Evolutionary conservation across 2,888 invertebrate species (phyloP).

Genomic region (Drosophila demipolita): DNA sequence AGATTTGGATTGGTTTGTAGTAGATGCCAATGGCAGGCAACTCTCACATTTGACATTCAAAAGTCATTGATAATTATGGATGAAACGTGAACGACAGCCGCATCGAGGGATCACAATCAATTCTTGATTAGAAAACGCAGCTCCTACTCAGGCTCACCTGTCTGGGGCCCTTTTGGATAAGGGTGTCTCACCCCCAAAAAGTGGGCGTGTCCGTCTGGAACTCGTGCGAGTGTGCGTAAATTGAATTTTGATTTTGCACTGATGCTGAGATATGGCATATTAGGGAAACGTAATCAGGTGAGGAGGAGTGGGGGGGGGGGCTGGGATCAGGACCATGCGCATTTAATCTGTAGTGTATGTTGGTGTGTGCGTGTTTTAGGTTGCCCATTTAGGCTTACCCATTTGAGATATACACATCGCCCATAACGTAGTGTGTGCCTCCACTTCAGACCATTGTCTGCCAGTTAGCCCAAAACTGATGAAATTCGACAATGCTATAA

Average conservation of each 20-base stretch:
- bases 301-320: neutral
- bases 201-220: slow-evolving; percentile 49
- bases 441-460: slow-evolving; percentile 64
- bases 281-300: slow-evolving; percentile 79
- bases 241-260: slow-evolving; percentile 81
- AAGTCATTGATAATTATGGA: slow-evolving; percentile 79
- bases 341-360: slow-evolving; percentile 74
- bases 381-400: slow-evolving; percentile 80
- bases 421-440: slow-evolving; percentile 3
- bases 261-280: slow-evolving; percentile 82
- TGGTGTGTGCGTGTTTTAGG: slow-evolving; percentile 68
- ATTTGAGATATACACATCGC: slow-evolving; percentile 50
- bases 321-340: slow-evolving; percentile 29
- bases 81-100: slow-evolving; percentile 81
- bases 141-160: slow-evolving; percentile 64
- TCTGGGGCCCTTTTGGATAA: slow-evolving; percentile 39
- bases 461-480: slow-evolving; percentile 43
- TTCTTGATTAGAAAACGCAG: slow-evolving; percentile 81
- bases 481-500: slow-evolving; percentile 58
- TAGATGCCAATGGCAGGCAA: slow-evolving; percentile 66
- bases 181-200: slow-evolving; percentile 36
- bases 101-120: slow-evolving; percentile 81
- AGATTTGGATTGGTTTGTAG: neutral
- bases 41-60: slow-evolving; percentile 78
- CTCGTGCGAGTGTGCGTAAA: slow-evolving; percentile 68